These are phyloP conservation scores for Mercenaria mercenaria DNA, from an alignment of 1,140 invertebrate genomes.

Conservation along the genomic window DNA sequence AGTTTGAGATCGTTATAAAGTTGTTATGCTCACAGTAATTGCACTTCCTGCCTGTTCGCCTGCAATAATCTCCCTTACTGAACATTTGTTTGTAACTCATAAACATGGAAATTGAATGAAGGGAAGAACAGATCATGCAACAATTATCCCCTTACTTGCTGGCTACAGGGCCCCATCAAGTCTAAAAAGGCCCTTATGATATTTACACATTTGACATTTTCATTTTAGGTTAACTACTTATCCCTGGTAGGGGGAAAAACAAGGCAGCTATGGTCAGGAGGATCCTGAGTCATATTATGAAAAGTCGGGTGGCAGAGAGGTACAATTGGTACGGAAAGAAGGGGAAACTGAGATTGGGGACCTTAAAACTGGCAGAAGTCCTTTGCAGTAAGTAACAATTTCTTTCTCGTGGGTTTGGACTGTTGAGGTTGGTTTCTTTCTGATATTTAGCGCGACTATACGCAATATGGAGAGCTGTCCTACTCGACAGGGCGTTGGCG, in stretches of 20 bases:
- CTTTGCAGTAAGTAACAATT: neutral
- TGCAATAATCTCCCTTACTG: too few relatives aligned
- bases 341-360: neutral
- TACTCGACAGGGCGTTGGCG: too few relatives aligned
- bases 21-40: too few relatives aligned
- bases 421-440: too few relatives aligned
- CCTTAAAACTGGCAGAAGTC: neutral
- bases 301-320: neutral
- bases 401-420: too few relatives aligned
- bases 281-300: neutral
- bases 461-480: too few relatives aligned
- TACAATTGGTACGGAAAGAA: neutral
- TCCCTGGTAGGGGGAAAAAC: neutral
- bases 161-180: neutral
- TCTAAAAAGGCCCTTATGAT: neutral
- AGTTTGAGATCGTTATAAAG: too few relatives aligned
- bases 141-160: neutral
- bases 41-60: too few relatives aligned
- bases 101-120: too few relatives aligned
- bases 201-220: neutral
- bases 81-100: too few relatives aligned
- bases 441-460: too few relatives aligned
- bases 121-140: neutral
- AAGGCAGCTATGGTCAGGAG: neutral
- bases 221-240: neutral